Conservation (phyloP, 1,140 invertebrate genomes). For the Drosophila seguyi region DNA sequence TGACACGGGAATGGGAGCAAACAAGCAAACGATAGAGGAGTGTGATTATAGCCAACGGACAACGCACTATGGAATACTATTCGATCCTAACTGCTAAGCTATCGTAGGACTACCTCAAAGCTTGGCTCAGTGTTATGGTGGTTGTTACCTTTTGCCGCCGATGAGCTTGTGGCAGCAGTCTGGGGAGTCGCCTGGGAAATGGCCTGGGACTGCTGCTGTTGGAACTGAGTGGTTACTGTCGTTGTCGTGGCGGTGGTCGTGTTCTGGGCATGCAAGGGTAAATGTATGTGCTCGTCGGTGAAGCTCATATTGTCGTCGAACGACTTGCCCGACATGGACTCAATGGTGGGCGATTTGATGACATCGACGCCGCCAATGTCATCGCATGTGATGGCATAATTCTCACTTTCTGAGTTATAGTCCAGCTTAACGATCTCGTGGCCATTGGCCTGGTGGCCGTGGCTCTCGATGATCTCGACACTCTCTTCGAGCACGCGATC, state of each 20-base stretch:
- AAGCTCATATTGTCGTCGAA: slow-evolving; percentile 85
- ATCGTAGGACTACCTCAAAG: slow-evolving; percentile 49
- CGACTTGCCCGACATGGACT: slow-evolving; percentile 85
- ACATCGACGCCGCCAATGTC: slow-evolving; percentile 83
- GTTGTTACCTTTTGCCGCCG: slow-evolving; percentile 69
- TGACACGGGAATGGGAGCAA: slow-evolving; percentile 54
- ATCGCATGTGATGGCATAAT: slow-evolving; percentile 85
- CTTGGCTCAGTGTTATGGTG: slow-evolving; percentile 36
- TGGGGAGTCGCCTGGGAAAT: slow-evolving; percentile 38
- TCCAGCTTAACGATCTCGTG: slow-evolving; percentile 67
- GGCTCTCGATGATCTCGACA: slow-evolving; percentile 75
- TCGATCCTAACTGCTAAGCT: slow-evolving; percentile 48
- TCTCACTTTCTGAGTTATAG: slow-evolving; percentile 85
- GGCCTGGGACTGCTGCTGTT: slow-evolving; percentile 59
- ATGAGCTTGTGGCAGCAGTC: slow-evolving; percentile 51
- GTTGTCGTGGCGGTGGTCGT: slow-evolving; percentile 49
- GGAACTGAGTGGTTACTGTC: slow-evolving; percentile 62
- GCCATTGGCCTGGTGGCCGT: slow-evolving; percentile 70
- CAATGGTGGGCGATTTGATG: slow-evolving; percentile 85
- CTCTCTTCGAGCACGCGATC: slow-evolving; percentile 84
- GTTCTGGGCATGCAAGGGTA: slow-evolving; percentile 72
- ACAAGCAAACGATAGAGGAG: slow-evolving; percentile 66
- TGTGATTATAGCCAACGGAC: slow-evolving; percentile 65
- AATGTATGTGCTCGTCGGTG: slow-evolving; percentile 77
- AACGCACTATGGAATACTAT: slow-evolving; percentile 42